Evolutionary conservation across 2,888 invertebrate species (phyloP), one percentile per base, ranked within the genome.

Genomic region (Cephus rjabovi): DNA sequence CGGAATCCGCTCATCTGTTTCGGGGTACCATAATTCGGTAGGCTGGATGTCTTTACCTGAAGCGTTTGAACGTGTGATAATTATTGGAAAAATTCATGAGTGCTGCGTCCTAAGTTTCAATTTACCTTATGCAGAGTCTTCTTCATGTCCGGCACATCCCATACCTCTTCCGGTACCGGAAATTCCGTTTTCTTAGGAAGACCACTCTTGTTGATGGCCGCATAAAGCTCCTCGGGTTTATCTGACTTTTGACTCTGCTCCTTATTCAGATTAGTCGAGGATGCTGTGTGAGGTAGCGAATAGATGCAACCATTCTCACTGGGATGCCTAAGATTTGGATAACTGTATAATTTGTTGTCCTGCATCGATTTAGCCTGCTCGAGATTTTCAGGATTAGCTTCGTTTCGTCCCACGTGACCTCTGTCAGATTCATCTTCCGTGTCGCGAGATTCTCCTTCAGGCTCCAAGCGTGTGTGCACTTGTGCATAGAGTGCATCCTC

Each of bases 181-280:
- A 87, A 89, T 15, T 86, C 83, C 33, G 74, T 83, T 35, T 89
- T 90, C 77, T 87, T 86, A 6, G 85, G 81, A 4, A 87, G 80
- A 6, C 88, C 89, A 12, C 87, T 83, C 74, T 91, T 91, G 80
- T 91, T 90, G 76, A 91, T 90, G n/a, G 91, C 91, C 0, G 91
- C 91, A 37, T 92, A 93, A 80, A 93, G 93, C 79, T 92, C 92
- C 79, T 93, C 93, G 37, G 92, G 93, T 40, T 85, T 92, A 71
- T 93, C 92, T 4, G 90, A 89, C 70, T 93, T 86, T 74, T 93
- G 93, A 79, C 78, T 77, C 30, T 85, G 40, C 69, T 85, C 86
- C 40, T 88, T 84, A 31, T 86, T 81, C 69, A 86, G 87, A 56
- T 80, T 87, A 15, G 4, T 71, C 23, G 86, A 78, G 23, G 86